Base-by-base conservation (phyloP, 2,888 invertebrate genomes). In the Bombylius discolor region DNA sequence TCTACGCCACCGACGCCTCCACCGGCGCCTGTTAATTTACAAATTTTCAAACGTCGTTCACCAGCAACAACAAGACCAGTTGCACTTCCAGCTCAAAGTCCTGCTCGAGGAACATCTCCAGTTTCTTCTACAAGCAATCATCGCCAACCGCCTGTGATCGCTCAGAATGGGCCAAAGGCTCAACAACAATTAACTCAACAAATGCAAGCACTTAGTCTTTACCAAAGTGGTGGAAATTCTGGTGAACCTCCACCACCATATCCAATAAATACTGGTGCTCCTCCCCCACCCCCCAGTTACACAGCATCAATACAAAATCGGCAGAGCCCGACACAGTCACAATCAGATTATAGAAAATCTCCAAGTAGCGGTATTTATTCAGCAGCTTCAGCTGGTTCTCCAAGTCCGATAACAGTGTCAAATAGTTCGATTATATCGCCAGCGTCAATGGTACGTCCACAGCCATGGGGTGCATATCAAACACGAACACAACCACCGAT, bases 401-500 rank as follows among this genome's bases (percentile, higher is more conserved):
- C 90, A 60, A 88, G 88, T 71, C 90, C 90, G 42, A 84, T 89
- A 52, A 84, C 85, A 7, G 84, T 85, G 51, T 80, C 84, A 61
- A 79, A 77, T 66, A 76, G 78, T 67, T 67, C 68, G 63, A 70
- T 71, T 58, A 77, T 81, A 47, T 79, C 80, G 31, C 77, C 82
- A 39, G 81, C 83, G 52, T 79, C 81, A 52, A 82, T 85, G 80
- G 81, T 85, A 47, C 79, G 89, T 62, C 89, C 90, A 5, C 86
- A 89, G 60, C 89, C 93, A 5, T 89, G 92, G 84, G 85, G 87
- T 56, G 88, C 90, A 55, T 74, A 72, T 57, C 94, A 94, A 71
- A 85, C 91, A 46, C 89, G 87, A 67, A 86, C 92, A 31, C 93
- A 93, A 67, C 88, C 92, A 51, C 93, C 94, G 8, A 90, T 96